Conservation (phyloP, 2,113 vertebrate genomes). For the Lampris megalopsis region DNA sequence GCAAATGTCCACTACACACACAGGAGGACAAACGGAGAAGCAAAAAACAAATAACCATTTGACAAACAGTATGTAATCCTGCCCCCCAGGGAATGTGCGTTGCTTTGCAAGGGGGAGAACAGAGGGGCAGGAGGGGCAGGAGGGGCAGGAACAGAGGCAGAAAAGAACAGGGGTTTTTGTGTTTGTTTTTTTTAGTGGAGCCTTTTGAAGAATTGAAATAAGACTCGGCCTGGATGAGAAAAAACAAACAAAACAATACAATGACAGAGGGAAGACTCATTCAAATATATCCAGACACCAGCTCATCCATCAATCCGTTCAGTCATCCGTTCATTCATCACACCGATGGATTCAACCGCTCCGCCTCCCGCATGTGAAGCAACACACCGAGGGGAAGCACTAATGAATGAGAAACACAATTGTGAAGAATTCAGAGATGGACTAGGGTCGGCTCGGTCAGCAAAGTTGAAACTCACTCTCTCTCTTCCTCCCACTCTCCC, state of each 20-base stretch:
- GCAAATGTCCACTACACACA: conserved; percentile 43
- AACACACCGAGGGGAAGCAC: too few species aligned
- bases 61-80: conserved; percentile 58
- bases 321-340: background rate
- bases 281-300: conserved; percentile 26
- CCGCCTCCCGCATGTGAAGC: background rate
- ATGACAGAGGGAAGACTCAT: background rate
- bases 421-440: too few species aligned
- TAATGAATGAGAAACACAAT: too few species aligned
- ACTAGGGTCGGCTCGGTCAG: too few species aligned
- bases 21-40: conserved; percentile 45
- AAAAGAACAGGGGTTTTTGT: conserved; percentile 5
- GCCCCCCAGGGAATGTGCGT: conserved; percentile 26
- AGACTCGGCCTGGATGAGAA: background rate
- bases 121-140: conserved; percentile 10
- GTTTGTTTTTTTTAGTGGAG: conserved; percentile 1
- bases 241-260: conserved; percentile 9
- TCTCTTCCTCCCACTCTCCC: too few species aligned
- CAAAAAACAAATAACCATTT: conserved; percentile 44
- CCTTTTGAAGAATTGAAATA: background rate
- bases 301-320: conserved; percentile 28
- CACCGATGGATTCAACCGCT: conserved; percentile 6
- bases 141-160: conserved; percentile 10
- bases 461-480: too few species aligned
- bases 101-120: conserved; percentile 28